Base-by-base conservation (phyloP, 2,113 vertebrate species). In the Raja brachyura region DNA sequence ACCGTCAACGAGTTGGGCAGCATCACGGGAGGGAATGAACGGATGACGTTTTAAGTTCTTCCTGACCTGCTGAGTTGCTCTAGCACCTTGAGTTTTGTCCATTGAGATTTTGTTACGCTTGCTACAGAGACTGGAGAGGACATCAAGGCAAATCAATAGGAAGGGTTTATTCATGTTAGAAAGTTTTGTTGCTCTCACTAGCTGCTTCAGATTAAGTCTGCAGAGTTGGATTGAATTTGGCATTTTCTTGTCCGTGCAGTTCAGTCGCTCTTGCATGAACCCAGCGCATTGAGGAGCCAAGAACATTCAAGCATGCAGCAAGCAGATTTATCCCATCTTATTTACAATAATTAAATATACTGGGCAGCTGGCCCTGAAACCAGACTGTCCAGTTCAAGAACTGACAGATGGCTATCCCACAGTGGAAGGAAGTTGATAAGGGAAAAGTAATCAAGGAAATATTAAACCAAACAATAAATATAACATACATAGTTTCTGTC, bases 341-440 rank as follows among this genome's bases (percentile, higher is more conserved):
- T 63, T 28, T 63, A 13, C 83, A 88, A 18, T 66, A 56, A 66
- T 88, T 31, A 88, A 86, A 66, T 39, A 31, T 63, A 14, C 83
- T 63, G 83, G 83, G 59, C 83, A 63, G 83, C 83, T n/a, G 31
- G 83, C n/a, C 83, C 59, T 88, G 83, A 61, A 88, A 16, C 59
- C 59, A 63, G 56, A 31, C n/a, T 88, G 28, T n/a, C 83, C 28
- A 14, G 25, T 14, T 88, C 59, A 88, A 88, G 61, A 63, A 63
- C 28, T n/a, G 59, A n/a, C 83, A 88, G 83, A 88, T 88, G 28
- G 83, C 56, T 88, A 88, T 66, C n/a, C 59, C 31, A 88, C 59
- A 31, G 13, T 88, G 83, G 59, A 88, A 63, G 83, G 83, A 88
- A 88, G 59, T 88, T 31, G 83, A 66, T 66, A 63, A 66, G 59